Evolutionary conservation across 2,113 vertebrate species (phyloP), one percentile per base, ranked within the genome.

Genomic region (Glaucomys volans): DNA sequence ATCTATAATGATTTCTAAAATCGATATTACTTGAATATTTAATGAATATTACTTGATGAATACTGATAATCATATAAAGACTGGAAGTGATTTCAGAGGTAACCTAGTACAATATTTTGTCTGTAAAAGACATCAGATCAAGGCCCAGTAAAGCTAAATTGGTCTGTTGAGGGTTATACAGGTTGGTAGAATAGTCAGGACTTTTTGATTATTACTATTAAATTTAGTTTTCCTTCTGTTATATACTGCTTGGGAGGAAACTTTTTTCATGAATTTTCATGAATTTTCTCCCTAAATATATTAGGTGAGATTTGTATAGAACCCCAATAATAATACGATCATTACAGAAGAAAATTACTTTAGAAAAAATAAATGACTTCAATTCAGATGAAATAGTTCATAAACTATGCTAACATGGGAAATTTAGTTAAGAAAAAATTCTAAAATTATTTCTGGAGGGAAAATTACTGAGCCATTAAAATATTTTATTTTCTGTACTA

Each of bases 321-420:
- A 82, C 37, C 42, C 26, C 20, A 90, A 82, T 67, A 94, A 59
- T 17, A 86, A 57, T 17, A 89, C 71, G 17, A 81, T 81, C 26
- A 91, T 66, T 81, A 77, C 26, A 67, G 44, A 87, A 92, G 64
- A 96, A 92, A 94, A 87, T 90, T 75, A 93, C n/a, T 93, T 83
- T 57, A 88, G 30, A 10, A 72, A 82, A 96, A 95, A 81, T 47
- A 90, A 91, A 92, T 72, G n/a, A 59, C 40, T 81, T 95, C 87
- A 59, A 90, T 76, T 95, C 54, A 92, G 20, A 81, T 62, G 24
- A 90, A 35, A 35, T 80, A 64, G 57, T 97, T 91, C 52, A 95
- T 74, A 91, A 85, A 94, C 30, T 92, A 80, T 83, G 66, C 35
- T 89, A 86, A 96, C 54, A 84, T 59, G 32, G 76, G 30, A 82